phyloP scores from a whole-genome alignment of 2,888 invertebrate genomes.

The Yponomeuta cagnagella region DNA sequence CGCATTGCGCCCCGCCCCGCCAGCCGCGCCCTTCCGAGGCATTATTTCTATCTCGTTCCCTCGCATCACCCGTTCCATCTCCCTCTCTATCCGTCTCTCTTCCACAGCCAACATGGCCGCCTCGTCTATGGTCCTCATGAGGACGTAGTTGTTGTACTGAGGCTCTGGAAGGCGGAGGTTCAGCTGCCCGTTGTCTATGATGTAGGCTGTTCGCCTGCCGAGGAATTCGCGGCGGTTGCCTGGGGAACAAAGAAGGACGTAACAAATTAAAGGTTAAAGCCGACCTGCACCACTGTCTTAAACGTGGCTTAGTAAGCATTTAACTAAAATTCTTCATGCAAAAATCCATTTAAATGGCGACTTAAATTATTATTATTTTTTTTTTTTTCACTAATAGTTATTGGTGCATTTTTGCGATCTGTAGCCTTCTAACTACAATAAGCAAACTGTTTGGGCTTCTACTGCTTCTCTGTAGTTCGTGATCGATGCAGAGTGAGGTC shows the following conservation, averaged over 20 bases:
- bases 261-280: too few relatives aligned
- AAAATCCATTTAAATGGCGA: too few relatives aligned
- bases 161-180: slow-evolving; percentile 47
- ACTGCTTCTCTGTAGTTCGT: too few relatives aligned
- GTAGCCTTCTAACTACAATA: too few relatives aligned
- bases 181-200: slow-evolving; percentile 42
- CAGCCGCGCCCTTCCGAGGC: slow-evolving; percentile 23
- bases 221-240: slow-evolving; percentile 37
- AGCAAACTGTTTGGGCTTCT: too few relatives aligned
- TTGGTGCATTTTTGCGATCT: too few relatives aligned
- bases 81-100: slow-evolving; percentile 68
- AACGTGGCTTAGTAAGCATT: too few relatives aligned
- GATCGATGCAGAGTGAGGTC: too few relatives aligned
- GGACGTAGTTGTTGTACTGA: slow-evolving; percentile 76
- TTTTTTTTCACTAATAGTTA: too few relatives aligned
- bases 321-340: too few relatives aligned
- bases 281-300: too few relatives aligned
- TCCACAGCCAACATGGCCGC: slow-evolving; percentile 75
- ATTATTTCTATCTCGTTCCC: slow-evolving; percentile 57
- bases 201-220: slow-evolving; percentile 47
- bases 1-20: slow-evolving; percentile 17
- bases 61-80: slow-evolving; percentile 57
- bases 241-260: slow-evolving; percentile 23
- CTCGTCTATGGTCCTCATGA: slow-evolving; percentile 83
- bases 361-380: too few relatives aligned